These are phyloP conservation scores for Sminthurinus aureus DNA, from an alignment of 2,888 invertebrate species.

Conservation along the genomic window DNA sequence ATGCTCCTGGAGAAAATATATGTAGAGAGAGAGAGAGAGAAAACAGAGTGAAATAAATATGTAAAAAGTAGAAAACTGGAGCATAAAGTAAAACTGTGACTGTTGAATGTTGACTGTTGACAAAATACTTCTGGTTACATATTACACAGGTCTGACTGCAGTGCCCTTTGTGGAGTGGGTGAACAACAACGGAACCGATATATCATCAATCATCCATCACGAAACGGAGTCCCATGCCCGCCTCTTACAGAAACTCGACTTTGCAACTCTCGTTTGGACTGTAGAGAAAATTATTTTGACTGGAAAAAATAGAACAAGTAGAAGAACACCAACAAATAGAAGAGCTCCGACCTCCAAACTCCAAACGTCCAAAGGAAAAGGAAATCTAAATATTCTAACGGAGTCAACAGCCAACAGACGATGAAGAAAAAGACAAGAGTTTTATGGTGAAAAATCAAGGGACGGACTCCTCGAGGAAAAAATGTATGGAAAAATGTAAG, in stretches of 20 bases:
- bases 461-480: too few relatives aligned
- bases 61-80: too few relatives aligned
- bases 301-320: slow-evolving; percentile 51
- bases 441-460: neutral
- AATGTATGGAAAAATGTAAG: neutral
- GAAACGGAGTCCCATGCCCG: slow-evolving; percentile 62
- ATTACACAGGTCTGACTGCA: slow-evolving; percentile 48
- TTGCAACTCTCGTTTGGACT: slow-evolving; percentile 60
- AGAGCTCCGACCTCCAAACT: too few relatives aligned
- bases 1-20: neutral
- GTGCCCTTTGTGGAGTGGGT: slow-evolving; percentile 63
- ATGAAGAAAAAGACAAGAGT: neutral
- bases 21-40: neutral
- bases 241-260: slow-evolving; percentile 60
- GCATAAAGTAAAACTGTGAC: neutral
- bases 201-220: slow-evolving; percentile 61
- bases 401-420: slow-evolving; percentile 10
- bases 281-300: slow-evolving; percentile 60
- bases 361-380: too few relatives aligned
- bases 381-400: slow-evolving; percentile 18
- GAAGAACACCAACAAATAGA: neutral
- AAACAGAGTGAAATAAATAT: neutral
- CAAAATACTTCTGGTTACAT: slow-evolving; percentile 28
- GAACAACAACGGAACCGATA: slow-evolving; percentile 61
- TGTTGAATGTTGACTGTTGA: slow-evolving; percentile 27